Evolutionary conservation across 1,140 invertebrate species (phyloP), one percentile per base, ranked within the genome.

Genomic region (Trachymyrmex septentrionalis): DNA sequence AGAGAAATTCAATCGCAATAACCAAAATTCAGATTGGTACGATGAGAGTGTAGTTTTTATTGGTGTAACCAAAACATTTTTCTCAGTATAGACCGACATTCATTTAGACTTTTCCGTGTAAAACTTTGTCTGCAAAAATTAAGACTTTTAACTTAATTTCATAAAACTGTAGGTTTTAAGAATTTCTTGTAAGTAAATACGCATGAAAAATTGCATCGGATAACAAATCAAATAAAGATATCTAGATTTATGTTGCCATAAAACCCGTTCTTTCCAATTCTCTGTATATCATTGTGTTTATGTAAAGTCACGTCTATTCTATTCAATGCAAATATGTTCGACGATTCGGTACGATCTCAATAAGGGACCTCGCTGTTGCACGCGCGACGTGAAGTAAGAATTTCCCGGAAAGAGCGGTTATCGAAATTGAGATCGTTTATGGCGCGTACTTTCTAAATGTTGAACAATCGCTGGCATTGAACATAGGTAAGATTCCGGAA

Each of bases 381-480:
- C 38, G 14, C 34, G 24, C 64, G 66, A n/a, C 38, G 64, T 30
- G 53, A 80, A 67, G 55, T 84, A 61, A 84, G 72, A 50, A 48
- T 61, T 84, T 73, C 69, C 67, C 16, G 38, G 64, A 66, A 69
- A 86, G 64, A 55, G 78, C 84, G 87, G 44, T 48, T 86, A 84
- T 87, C 72, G 21, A 66, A 87, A 90, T 73, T 86, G 81, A 90
- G 82, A 89, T 90, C 80, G 81, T 87, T 73, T 77, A 53, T 61
- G 34, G 50, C 59, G 72, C 55, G 73, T 30, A 66, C 59, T 64
- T 71, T 81, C 73, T 64, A 64, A 86, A 75, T n/a, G 38, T 72
- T 72, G 72, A 59, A 90, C 80, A 90, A 85, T 87, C 75, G 64
- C 63, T 61, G 86, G 80, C 89, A 87, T 90, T 87, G 88, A 90